Evolutionary conservation across 2,113 vertebrate genomes (phyloP), one percentile per base, ranked within the genome.

Genomic region (Cyanoramphus novaezelandiae): DNA sequence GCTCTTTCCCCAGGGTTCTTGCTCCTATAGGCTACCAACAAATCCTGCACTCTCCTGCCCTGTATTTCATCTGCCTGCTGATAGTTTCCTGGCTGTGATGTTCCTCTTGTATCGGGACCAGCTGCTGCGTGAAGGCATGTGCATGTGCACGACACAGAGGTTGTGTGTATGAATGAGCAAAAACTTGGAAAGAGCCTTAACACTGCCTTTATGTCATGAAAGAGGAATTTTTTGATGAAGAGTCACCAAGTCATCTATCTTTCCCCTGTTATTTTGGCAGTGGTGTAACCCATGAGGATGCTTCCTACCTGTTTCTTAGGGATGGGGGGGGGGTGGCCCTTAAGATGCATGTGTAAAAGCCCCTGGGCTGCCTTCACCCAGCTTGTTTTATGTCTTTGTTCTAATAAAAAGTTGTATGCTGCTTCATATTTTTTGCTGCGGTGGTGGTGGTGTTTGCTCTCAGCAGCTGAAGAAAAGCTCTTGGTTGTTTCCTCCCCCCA

Each of bases 1-100:
- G 6, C 39, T 33, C 35, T 8, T 84, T 95, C 24, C 50, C 10
- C 39, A 35, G 44, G 52, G 50, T 86, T 86, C 31, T 33, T 77
- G 43, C 78, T 89, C 47, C 28, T 59, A 8, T 53, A 52, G 83
- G 47, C 77, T 93, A n/a, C 94, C 52, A 83, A 41, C 37, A 0
- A 17, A 68, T 89, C 39, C 43, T 1, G 7, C 47, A 1, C 60
- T 87, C 80, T 71, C 39, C 70, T 92, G 69, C 81, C 57, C 70
- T 84, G 65, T 87, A 60, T 96, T 96, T 95, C 84, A 72, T 95
- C 77, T 89, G 92, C 35, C 50, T 68, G 93, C 44, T 94, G 95
- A 93, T 95, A 65, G 89, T 82, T 95, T 96, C 84, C 95, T 93
- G 93, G 93, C 96, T 89, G 84, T 13, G 70, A 82, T 91, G 81